Conservation (phyloP, 2,888 invertebrate species). For the Ornithoptera alexandrae region DNA sequence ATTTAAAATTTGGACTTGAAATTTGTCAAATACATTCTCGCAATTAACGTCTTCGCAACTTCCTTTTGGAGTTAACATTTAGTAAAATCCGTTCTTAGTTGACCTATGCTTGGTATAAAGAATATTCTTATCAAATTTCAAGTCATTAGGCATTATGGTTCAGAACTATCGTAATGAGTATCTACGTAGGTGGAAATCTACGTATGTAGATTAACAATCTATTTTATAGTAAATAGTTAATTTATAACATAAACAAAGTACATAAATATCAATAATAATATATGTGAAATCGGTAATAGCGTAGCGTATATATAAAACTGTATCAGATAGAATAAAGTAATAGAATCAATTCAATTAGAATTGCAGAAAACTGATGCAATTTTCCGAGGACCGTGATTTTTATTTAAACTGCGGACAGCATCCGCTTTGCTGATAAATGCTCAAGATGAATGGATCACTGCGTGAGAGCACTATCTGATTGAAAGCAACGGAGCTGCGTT, state of each 20-base stretch:
- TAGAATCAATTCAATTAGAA: conserved; percentile 34
- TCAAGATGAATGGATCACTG: conserved; percentile 61
- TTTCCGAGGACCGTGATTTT: conserved; percentile 45
- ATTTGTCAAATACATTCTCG: too few species aligned
- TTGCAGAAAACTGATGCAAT: conserved; percentile 35
- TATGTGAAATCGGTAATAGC: background rate
- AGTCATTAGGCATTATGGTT: too few species aligned
- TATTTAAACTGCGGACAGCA: conserved; percentile 53
- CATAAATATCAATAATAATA: background rate
- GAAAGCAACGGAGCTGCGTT: conserved; percentile 37
- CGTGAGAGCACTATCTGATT: conserved; percentile 69
- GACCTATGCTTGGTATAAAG: too few species aligned
- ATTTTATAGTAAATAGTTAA: too few species aligned
- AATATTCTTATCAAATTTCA: too few species aligned
- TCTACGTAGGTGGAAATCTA: too few species aligned
- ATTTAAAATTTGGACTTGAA: too few species aligned
- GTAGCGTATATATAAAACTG: background rate
- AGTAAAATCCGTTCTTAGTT: too few species aligned
- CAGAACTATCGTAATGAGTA: too few species aligned
- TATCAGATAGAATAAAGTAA: conserved; percentile 31
- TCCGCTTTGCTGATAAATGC: conserved; percentile 66
- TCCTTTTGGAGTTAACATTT: too few species aligned
- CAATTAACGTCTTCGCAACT: too few species aligned
- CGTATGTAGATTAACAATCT: too few species aligned
- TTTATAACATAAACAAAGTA: background rate